These are phyloP conservation scores for Mythimna pallens DNA, from an alignment of 2,888 invertebrate species.

Conservation along the genomic window DNA sequence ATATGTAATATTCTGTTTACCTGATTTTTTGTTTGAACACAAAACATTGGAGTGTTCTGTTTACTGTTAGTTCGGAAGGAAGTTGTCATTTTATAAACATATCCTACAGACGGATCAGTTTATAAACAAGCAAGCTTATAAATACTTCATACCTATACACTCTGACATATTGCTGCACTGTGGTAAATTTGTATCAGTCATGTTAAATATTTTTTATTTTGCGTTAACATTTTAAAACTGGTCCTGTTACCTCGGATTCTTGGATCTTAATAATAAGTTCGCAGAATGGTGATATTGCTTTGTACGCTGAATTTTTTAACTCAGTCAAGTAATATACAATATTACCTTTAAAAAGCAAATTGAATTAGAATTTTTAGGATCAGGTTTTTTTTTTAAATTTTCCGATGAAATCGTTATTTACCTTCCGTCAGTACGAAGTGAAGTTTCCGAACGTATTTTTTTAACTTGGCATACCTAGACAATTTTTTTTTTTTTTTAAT, in stretches of 20 bases:
- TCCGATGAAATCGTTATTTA: not conserved
- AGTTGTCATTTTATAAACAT: conserved; percentile 23
- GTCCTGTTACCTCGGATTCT: not conserved
- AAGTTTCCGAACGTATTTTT: not conserved
- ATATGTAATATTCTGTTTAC: too few relatives aligned
- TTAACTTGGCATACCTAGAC: too few relatives aligned
- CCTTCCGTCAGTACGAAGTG: not conserved
- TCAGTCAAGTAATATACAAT: not conserved
- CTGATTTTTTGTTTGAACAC: not conserved
- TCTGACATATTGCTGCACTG: not conserved
- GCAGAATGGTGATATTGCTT: not conserved
- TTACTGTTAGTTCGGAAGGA: conserved; percentile 15
- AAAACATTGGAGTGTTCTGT: conserved; percentile 3
- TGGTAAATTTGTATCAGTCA: conserved; percentile 14
- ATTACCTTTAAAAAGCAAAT: not conserved
- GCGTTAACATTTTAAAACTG: not conserved
- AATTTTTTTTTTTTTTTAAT: too few relatives aligned
- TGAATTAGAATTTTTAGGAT: not conserved
- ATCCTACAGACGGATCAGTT: conserved; percentile 8
- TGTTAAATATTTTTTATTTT: too few relatives aligned
- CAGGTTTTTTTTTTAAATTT: not conserved
- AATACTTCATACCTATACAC: not conserved
- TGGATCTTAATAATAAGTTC: not conserved
- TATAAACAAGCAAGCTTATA: conserved; percentile 13
- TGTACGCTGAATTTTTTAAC: not conserved